Evolutionary conservation across 2,113 vertebrate genomes (phyloP).

Genomic region (Oryzias melastigma): DNA sequence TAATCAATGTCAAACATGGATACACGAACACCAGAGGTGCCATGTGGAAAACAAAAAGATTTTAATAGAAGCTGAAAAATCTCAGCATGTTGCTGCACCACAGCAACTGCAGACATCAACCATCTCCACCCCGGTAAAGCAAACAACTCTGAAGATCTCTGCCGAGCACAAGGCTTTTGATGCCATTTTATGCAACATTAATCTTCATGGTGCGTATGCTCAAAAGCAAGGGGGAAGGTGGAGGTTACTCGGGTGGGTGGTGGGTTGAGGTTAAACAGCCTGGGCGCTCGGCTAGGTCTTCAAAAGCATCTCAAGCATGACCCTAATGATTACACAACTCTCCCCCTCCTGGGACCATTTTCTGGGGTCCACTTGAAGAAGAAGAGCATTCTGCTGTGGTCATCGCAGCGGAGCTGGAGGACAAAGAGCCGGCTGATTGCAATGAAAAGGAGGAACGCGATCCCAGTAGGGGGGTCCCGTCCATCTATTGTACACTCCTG

Average conservation of each 20-base stretch:
- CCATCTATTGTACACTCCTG: conserved; percentile 65
- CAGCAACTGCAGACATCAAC: background rate
- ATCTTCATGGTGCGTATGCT: conserved; percentile 46
- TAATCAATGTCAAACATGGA: conserved; percentile 3
- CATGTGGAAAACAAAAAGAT: conserved; percentile 13
- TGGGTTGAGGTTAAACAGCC: conserved; percentile 58
- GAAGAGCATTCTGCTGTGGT: conserved; percentile 49
- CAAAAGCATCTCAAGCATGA: conserved; percentile 61
- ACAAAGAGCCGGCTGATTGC: conserved; percentile 50
- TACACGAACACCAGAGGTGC: conserved; percentile 6
- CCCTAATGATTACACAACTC: conserved; percentile 54
- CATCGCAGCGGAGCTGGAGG: conserved; percentile 33
- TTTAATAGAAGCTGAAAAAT: conserved; percentile 39
- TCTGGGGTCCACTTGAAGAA: conserved; percentile 29
- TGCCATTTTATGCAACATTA: conserved; percentile 74
- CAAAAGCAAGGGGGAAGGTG: conserved; percentile 5
- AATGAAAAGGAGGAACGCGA: conserved; percentile 39
- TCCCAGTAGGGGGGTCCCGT: conserved; percentile 49
- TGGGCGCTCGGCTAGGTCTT: conserved; percentile 45
- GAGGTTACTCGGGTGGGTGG: conserved; percentile 17
- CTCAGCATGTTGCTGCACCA: conserved; percentile 19
- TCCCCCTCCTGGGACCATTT: conserved; percentile 38
- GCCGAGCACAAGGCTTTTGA: conserved; percentile 46
- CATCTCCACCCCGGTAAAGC: conserved; percentile 39
- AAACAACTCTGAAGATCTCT: conserved; percentile 44